Evolutionary conservation across 2,797 vertebrate genomes (phyloP).

Genomic region (Catamblyrhynchus diadema): DNA sequence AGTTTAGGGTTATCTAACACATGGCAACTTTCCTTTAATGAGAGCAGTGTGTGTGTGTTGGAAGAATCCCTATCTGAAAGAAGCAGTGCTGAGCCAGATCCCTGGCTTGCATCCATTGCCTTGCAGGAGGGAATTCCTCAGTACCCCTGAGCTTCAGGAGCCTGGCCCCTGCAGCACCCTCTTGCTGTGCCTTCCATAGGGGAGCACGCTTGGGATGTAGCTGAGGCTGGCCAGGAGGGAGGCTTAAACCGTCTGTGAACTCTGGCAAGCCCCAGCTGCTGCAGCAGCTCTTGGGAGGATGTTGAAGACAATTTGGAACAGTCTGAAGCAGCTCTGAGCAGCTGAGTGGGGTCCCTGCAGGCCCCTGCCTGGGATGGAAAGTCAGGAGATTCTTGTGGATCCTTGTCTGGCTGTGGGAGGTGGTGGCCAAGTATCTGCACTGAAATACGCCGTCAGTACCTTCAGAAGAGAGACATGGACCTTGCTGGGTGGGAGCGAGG

Average conservation of each 20-base stretch:
- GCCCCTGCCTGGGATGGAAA: background rate
- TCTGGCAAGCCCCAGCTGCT: background rate
- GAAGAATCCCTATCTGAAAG: background rate
- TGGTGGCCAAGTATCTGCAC: background rate
- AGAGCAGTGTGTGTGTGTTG: background rate
- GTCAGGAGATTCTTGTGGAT: rapidly evolving
- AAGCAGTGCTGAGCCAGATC: background rate
- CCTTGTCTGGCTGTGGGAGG: background rate
- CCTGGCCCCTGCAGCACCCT: background rate
- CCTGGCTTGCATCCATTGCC: background rate
- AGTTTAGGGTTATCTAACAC: background rate
- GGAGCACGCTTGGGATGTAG: rapidly evolving
- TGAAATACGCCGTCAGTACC: rapidly evolving
- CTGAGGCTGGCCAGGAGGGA: background rate
- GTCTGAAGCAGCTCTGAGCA: background rate
- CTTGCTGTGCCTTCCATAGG: rapidly evolving
- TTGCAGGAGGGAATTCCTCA: background rate
- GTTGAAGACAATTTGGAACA: background rate
- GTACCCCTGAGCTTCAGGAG: background rate
- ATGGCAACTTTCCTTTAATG: background rate
- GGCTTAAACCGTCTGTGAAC: background rate
- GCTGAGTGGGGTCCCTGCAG: background rate
- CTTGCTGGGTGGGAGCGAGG: background rate
- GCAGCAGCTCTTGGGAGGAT: background rate
- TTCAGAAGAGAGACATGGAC: background rate